These are phyloP conservation scores for Agraylea sexmaculata DNA, from an alignment of 1,140 invertebrate species.

Conservation along the genomic window DNA sequence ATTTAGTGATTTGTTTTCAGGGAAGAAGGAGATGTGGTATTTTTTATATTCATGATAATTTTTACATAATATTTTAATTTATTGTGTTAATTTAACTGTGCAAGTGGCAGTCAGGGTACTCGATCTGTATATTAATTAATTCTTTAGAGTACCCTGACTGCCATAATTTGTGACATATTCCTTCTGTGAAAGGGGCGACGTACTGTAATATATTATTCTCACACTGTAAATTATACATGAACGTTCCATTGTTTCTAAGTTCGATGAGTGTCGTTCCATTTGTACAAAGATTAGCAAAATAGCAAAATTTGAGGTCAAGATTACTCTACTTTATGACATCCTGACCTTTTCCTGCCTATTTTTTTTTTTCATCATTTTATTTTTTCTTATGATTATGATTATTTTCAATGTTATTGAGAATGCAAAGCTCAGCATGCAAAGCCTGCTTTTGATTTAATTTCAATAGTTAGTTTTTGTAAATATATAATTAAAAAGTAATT, in stretches of 20 bases:
- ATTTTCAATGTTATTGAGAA: no score
- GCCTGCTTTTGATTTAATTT: slow-evolving; percentile 45
- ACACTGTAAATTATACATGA: slow-evolving; percentile 36
- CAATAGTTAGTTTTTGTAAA: slow-evolving; percentile 28
- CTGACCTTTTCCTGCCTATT: slow-evolving; percentile 42
- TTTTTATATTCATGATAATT: slow-evolving; percentile 16
- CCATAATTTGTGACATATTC: slow-evolving; percentile 45
- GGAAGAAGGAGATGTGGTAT: slow-evolving; percentile 33
- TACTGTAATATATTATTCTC: slow-evolving; percentile 38
- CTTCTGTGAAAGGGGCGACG: slow-evolving; percentile 44
- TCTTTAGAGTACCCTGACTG: slow-evolving; percentile 37
- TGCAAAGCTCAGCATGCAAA: slow-evolving; percentile 46
- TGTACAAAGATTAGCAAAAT: no score
- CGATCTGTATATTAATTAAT: slow-evolving; percentile 20
- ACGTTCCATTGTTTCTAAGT: slow-evolving; percentile 42
- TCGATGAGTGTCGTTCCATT: slow-evolving; percentile 44
- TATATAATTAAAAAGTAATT: slow-evolving; percentile 31
- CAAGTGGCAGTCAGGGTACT: slow-evolving; percentile 32
- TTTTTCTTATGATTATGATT: no score
- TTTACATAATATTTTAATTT: slow-evolving; percentile 30
- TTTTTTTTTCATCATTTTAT: no score
- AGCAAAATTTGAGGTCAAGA: slow-evolving; percentile 39
- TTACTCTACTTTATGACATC: slow-evolving; percentile 40
- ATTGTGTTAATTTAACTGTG: slow-evolving; percentile 26
- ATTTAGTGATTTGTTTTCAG: slow-evolving; percentile 39